phyloP scores from a whole-genome alignment of 1,140 invertebrate genomes.

The Drosophila sproati region DNA sequence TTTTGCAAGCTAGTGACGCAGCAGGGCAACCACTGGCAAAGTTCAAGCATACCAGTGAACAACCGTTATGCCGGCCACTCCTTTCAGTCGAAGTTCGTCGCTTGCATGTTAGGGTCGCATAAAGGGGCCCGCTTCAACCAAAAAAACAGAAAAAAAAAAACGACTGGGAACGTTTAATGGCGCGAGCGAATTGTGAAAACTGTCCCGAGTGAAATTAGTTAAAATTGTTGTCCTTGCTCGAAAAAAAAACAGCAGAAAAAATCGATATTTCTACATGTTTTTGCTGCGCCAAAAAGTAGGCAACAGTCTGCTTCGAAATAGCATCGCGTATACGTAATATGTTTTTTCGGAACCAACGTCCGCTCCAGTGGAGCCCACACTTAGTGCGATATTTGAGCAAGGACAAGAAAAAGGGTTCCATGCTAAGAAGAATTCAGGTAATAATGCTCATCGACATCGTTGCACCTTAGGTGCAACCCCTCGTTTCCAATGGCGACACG shows the following conservation, averaged over 20 bases:
- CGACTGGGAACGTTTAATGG: conserved; percentile 45
- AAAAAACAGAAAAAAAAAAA: background rate
- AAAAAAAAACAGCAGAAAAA: conserved; percentile 25
- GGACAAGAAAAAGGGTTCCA: conserved; percentile 41
- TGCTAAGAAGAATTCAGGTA: conserved; percentile 68
- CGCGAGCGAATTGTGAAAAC: conserved; percentile 26
- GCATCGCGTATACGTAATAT: conserved; percentile 70
- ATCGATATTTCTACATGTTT: conserved; percentile 51
- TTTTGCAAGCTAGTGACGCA: conserved; percentile 17
- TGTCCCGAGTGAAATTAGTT: conserved; percentile 36
- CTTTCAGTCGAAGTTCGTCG: conserved; percentile 74
- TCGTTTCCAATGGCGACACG: conserved; percentile 52
- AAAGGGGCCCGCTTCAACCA: conserved; percentile 31
- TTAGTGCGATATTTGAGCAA: conserved; percentile 52
- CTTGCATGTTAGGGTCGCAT: conserved; percentile 75
- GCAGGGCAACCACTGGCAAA: conserved; percentile 19
- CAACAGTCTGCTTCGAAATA: conserved; percentile 33
- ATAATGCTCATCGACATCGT: background rate
- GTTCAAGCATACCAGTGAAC: conserved; percentile 15
- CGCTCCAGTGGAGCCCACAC: conserved; percentile 56
- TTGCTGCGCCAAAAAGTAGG: conserved; percentile 57
- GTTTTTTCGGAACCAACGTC: conserved; percentile 57
- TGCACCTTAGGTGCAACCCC: background rate
- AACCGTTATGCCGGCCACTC: conserved; percentile 53
- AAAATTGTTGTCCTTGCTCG: conserved; percentile 3